Percentiles rank a stretch among this genome's conserved stretches.
Conservation (phyloP, 1,140 invertebrate genomes). For the Drosophila athabasca region DNA sequence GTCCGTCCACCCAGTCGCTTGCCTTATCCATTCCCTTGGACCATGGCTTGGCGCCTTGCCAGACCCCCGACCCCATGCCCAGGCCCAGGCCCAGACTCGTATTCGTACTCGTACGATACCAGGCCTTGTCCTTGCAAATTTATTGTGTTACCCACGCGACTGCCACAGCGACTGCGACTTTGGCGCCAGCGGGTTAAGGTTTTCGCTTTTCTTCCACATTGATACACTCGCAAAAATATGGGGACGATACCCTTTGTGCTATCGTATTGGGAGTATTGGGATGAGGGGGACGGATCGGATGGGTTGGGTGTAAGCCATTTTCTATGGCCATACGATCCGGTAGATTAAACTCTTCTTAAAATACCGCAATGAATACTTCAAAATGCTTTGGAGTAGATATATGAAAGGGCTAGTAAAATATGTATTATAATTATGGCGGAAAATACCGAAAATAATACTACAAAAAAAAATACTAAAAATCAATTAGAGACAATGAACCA, state of each 20-base stretch:
- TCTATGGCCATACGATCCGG: too few species aligned
- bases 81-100: conserved; percentile 11
- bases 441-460: too few species aligned
- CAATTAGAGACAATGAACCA: too few species aligned
- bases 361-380: too few species aligned
- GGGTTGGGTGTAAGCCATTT: too few species aligned
- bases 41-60: conserved; percentile 61
- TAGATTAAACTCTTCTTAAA: too few species aligned
- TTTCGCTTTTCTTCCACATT: conserved; percentile 43
- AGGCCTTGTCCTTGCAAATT: conserved; percentile 69
- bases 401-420: too few species aligned
- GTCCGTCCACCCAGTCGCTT: conserved; percentile 1
- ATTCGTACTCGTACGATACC: conserved; percentile 1
- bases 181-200: conserved; percentile 74
- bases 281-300: too few species aligned
- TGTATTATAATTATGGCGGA: too few species aligned
- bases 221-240: conserved; percentile 38
- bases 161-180: conserved; percentile 53
- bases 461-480: too few species aligned
- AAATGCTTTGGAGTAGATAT: too few species aligned
- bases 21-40: conserved; percentile 39
- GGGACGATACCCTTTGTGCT: not conserved
- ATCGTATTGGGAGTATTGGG: not conserved
- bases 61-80: conserved; percentile 12
- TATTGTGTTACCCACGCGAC: conserved; percentile 76